Evolutionary conservation across 1,140 invertebrate species (phyloP).

Genomic region (Cydia amplana): DNA sequence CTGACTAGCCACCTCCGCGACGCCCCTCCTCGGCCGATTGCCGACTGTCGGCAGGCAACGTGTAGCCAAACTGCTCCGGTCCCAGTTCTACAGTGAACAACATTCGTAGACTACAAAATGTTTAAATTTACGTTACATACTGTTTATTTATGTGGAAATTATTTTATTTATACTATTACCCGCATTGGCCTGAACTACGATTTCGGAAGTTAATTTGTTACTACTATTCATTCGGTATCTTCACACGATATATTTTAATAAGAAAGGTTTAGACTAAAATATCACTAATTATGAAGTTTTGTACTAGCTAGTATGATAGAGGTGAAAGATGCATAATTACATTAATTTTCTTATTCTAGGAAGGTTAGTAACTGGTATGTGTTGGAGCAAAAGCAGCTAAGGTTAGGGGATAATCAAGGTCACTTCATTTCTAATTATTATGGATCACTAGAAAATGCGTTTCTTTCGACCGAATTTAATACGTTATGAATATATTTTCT

Average conservation of each 20-base stretch:
- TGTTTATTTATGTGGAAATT: constrained; percentile 35
- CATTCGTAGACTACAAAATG: constrained; percentile 44
- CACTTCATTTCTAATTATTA: constrained; percentile 75
- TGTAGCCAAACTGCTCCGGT: constrained; percentile 44
- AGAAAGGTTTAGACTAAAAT: constrained; percentile 25
- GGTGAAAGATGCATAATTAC: constrained; percentile 28
- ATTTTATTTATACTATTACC: constrained; percentile 39
- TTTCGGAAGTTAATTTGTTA: constrained; percentile 28
- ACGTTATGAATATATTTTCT: constrained; percentile 50
- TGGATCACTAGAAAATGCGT: constrained; percentile 59
- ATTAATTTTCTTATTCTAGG: constrained; percentile 32
- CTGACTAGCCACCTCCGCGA: constrained; percentile 34
- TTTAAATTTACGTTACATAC: constrained; percentile 36
- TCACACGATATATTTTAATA: constrained; percentile 24
- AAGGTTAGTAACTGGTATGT: constrained; percentile 51
- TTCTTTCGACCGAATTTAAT: constrained; percentile 44
- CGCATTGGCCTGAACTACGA: constrained; percentile 30
- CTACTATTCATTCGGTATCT: constrained; percentile 19
- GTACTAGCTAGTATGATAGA: constrained; percentile 32
- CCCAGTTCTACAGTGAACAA: constrained; percentile 43
- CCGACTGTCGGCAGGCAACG: constrained; percentile 44
- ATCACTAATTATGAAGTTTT: constrained; percentile 20
- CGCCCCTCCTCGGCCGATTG: constrained; percentile 18
- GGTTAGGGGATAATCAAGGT: constrained; percentile 73
- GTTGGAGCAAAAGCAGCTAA: constrained; percentile 71